Conservation (phyloP, 2,797 vertebrate species). For the Hephaestus fuliginosus region DNA sequence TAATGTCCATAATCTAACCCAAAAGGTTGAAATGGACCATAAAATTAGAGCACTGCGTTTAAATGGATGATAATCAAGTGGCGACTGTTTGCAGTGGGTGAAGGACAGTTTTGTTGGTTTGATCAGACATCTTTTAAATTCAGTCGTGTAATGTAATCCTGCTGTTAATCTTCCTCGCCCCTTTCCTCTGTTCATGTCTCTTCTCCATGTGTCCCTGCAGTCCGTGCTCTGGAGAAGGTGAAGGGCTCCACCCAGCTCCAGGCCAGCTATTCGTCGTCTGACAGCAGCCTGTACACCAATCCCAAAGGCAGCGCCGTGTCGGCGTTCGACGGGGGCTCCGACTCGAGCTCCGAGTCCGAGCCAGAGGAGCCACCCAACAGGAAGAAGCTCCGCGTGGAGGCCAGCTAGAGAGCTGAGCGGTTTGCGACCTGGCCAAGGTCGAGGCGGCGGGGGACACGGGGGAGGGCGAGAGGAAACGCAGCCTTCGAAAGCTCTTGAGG, state of each 20-base stretch:
- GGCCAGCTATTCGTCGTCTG: conserved; percentile 93
- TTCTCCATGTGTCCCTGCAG: conserved; percentile 71
- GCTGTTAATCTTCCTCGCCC: neutral
- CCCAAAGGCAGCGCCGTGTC: conserved; percentile 98
- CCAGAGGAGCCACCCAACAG: conserved; percentile 92
- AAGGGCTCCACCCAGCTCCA: conserved; percentile 95
- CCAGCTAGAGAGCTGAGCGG: conserved; percentile 86
- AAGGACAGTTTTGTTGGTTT: too few species aligned
- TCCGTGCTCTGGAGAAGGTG: conserved; percentile 98
- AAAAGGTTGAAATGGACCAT: neutral
- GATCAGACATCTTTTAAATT: too few species aligned
- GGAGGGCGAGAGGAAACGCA: conserved; percentile 53
- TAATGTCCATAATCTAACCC: neutral
- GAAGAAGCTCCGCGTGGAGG: conserved; percentile 96
- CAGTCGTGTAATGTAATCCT: neutral
- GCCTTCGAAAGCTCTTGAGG: conserved; percentile 64
- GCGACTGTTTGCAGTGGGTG: too few species aligned
- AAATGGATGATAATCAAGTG: neutral
- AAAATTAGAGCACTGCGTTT: neutral
- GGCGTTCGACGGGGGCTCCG: conserved; percentile 96
- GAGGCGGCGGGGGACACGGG: conserved; percentile 38
- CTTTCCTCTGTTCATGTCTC: too few species aligned
- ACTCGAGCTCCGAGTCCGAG: conserved; percentile 97
- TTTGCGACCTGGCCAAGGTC: conserved; percentile 6
- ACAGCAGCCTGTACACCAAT: conserved; percentile 99